Evolutionary conservation across 2,113 vertebrate species (phyloP), one percentile per base, ranked within the genome.

Genomic region (Polypterus senegalus): DNA sequence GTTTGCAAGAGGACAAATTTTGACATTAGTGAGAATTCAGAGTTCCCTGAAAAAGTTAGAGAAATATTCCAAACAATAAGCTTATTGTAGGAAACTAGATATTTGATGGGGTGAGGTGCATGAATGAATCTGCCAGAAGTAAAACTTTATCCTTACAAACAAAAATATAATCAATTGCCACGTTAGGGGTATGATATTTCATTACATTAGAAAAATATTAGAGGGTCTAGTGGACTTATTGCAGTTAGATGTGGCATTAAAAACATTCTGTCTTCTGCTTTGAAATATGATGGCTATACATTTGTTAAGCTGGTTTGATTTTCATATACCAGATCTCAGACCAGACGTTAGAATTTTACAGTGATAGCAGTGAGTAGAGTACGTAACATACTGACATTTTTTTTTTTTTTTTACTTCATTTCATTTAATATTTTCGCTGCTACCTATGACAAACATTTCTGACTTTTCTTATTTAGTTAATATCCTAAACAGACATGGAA

Each of bases 191-290:
- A 57, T 57, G 67, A 60, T 49, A 60, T 69, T 65, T 62, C 63
- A 68, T 69, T 65, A 62, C 51, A 59, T 65, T 48, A 48, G 27
- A 59, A 57, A 62, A 60, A 68, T 60, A 65, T 62, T 65, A 46
- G 60, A 47, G 59, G 60, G 60, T 68, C 67, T 69, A 62, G 56
- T 59, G 57, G 60, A 11, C 63, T 48, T 57, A 27, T 6, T 45
- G 52, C 52, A 58, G 65, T 7, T 60, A 46, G 48, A 65, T 51
- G 45, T 56, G 60, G 52, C 63, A 47, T n/a, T 48, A 53, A 45
- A 58, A 58, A 58, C 46, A 9, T 27, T 55, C 66, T 10, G 8
- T 49, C 8, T 46, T 51, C 55, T 59, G 47, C 49, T 8, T 49
- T 64, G 47, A 10, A 58, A 44, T 51, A 57, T 56, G 49, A 60